Base-by-base conservation (phyloP, 2,113 vertebrate genomes). In the Sitta europaea region DNA sequence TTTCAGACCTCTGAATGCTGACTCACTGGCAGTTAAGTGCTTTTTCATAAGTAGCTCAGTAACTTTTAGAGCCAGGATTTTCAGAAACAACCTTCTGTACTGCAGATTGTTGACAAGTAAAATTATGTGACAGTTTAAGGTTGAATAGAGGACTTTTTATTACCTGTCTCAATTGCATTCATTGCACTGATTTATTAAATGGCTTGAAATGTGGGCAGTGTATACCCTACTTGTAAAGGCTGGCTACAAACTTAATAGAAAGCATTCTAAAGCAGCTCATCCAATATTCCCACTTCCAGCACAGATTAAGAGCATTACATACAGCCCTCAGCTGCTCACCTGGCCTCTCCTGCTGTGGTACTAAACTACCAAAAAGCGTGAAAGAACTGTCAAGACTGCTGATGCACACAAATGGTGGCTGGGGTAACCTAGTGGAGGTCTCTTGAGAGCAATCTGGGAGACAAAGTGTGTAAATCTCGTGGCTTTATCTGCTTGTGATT, bases 1-100 rank as follows among this genome's bases (percentile, higher is more conserved):
- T 88, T 96, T 96, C 92, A 96, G 90, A 61, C 45, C 78, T 77
- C 75, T 70, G 75, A 88, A 90, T 96, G 94, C 94, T 97, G 93
- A 96, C 90, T 96, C 96, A 96, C 67, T 86, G 82, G 72, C 93
- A 83, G 85, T 80, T 92, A 92, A 97, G 43, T 63, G 79, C 14
- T n/a, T 93, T 94, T 88, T 90, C 9, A 1, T 83, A 86, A 95
- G 94, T 90, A 80, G 40, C 71, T 83, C 3, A 1, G 67, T 86
- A 84, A 80, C 43, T 88, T 94, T 57, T 40, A 88, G 88, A 92
- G 96, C 79, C 93, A 96, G 72, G 82, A 86, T 84, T 93, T 95
- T 96, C 63, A 93, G 94, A 88, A 96, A 90, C 73, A 80, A 25
- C 85, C 47, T 84, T 95, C 75, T 83, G 67, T 80, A n/a, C 59